These are phyloP conservation scores for Desmophyllum pertusum DNA, from an alignment of 92 coral and sea anemone species.

Conservation along the genomic window DNA sequence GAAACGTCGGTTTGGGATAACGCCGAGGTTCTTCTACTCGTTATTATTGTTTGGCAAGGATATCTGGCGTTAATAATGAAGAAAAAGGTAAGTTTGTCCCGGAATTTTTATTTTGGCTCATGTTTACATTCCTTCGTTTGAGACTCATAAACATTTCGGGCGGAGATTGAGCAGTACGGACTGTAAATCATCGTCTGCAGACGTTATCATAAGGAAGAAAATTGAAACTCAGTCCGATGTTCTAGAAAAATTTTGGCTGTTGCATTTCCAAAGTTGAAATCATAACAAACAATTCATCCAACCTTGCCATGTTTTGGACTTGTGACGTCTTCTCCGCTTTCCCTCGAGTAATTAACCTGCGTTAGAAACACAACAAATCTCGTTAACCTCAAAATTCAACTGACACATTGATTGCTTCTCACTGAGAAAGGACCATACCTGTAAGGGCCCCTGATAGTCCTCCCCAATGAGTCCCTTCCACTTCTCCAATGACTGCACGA, in stretches of 20 bases:
- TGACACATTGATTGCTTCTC: neutral
- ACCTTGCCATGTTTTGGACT: constrained; percentile 98
- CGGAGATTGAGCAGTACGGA: no score
- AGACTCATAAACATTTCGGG: no score
- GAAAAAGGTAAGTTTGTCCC: no score
- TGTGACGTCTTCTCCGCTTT: constrained; percentile 85
- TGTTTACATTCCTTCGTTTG: no score
- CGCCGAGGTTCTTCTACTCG: no score
- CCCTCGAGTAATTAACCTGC: constrained; percentile 85
- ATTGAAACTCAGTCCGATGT: no score
- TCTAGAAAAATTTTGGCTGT: neutral
- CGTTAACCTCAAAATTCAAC: neutral
- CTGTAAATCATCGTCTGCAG: neutral
- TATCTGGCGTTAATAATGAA: no score
- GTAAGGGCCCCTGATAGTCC: constrained; percentile 77
- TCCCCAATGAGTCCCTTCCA: constrained; percentile 95
- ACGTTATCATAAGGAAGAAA: no score
- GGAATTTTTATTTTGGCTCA: no score
- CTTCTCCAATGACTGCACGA: constrained; percentile 82
- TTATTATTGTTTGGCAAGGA: no score
- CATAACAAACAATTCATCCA: neutral
- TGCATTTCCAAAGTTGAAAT: neutral
- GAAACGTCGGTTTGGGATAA: no score
- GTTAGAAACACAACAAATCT: neutral
- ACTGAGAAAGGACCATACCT: constrained; percentile 52